These are phyloP conservation scores for Chromobotia macracanthus DNA, from an alignment of 2,797 vertebrate genomes.

Conservation along the genomic window DNA sequence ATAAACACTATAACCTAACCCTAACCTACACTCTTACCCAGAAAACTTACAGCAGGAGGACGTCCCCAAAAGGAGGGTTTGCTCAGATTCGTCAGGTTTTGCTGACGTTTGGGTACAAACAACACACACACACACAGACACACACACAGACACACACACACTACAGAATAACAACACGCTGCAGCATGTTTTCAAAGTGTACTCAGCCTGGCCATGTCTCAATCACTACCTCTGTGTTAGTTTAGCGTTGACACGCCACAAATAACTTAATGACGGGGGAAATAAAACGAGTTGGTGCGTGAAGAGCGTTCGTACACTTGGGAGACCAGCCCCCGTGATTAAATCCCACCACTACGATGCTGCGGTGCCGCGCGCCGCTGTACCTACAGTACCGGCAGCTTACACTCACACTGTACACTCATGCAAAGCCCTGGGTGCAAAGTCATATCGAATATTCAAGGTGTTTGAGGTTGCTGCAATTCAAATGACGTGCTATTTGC, in stretches of 20 bases:
- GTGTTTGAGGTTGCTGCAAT: conserved; percentile 6
- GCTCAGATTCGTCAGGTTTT: too few species aligned
- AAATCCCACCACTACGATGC: background rate
- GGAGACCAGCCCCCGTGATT: background rate
- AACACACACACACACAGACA: too few species aligned
- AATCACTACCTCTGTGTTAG: background rate
- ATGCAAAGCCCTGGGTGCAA: background rate
- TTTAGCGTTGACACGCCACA: conserved; percentile 5
- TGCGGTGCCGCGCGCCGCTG: background rate
- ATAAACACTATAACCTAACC: too few species aligned
- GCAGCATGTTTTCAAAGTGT: background rate
- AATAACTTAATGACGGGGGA: conserved; percentile 28
- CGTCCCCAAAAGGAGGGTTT: too few species aligned
- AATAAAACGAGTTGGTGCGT: conserved; percentile 40
- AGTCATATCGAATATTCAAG: conserved; percentile 18
- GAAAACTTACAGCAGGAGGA: too few species aligned
- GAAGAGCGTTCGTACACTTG: background rate
- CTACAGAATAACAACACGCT: background rate
- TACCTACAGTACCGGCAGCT: background rate
- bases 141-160: background rate
- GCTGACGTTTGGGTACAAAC: too few species aligned
- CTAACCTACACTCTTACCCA: too few species aligned
- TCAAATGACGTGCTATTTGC: conserved; percentile 4
- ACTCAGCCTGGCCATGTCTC: background rate
- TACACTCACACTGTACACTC: background rate